Conservation (phyloP, 2,888 invertebrate genomes). For the Stenoptilia bipunctidactyla region DNA sequence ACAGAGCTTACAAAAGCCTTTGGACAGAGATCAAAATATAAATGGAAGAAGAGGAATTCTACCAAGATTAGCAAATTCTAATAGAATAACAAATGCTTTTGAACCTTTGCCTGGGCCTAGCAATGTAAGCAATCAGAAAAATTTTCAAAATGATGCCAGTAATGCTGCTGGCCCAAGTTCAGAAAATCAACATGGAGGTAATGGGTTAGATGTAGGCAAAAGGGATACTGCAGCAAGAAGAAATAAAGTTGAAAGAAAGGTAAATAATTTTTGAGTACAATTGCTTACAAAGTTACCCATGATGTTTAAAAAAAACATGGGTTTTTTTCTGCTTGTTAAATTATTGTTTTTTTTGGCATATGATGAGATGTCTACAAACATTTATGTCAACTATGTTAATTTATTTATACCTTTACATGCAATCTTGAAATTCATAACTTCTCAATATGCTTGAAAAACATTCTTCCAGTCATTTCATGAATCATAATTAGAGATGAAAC, state of each 20-base stretch:
- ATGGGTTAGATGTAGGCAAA: slow-evolving; percentile 34
- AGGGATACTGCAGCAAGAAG: slow-evolving; percentile 44
- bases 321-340: too few species aligned
- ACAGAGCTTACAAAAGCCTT: slow-evolving; percentile 57
- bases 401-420: too few species aligned
- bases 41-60: slow-evolving; percentile 77
- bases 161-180: slow-evolving; percentile 25
- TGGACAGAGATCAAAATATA: slow-evolving; percentile 79
- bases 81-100: slow-evolving; percentile 29
- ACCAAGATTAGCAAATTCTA: slow-evolving; percentile 34
- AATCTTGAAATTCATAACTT: too few species aligned
- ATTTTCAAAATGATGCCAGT: slow-evolving; percentile 20
- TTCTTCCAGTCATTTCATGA: too few species aligned
- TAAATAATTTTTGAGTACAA: slow-evolving; percentile 1
- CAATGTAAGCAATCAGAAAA: slow-evolving; percentile 27
- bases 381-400: too few species aligned
- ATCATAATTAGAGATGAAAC: too few species aligned
- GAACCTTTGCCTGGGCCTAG: slow-evolving; percentile 62
- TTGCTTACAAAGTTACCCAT: slow-evolving; percentile 2
- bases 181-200: slow-evolving; percentile 26
- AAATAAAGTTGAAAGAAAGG: slow-evolving; percentile 38
- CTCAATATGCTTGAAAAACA: too few species aligned
- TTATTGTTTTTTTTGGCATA: too few species aligned
- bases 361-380: too few species aligned
- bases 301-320: not conserved